These are phyloP conservation scores for Grallaria varia DNA, from an alignment of 2,113 vertebrate genomes.

Conservation along the genomic window DNA sequence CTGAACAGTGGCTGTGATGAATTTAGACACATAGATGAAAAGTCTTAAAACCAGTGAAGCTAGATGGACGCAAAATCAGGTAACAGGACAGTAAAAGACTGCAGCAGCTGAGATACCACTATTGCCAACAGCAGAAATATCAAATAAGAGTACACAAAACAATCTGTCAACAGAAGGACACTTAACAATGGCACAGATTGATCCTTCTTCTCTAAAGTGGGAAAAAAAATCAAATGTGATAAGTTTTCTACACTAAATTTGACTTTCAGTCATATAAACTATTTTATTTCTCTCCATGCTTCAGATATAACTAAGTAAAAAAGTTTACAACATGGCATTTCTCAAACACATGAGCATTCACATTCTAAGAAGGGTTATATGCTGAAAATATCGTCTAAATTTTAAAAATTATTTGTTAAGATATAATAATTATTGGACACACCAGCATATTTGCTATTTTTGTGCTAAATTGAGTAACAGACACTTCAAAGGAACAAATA, in stretches of 20 bases:
- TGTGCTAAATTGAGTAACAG: not conserved
- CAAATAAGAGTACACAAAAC: not conserved
- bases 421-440: not conserved
- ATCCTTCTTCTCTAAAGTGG: not conserved
- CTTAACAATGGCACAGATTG: not conserved
- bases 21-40: not conserved
- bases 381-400: not conserved
- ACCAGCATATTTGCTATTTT: not conserved
- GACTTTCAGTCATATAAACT: not conserved
- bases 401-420: not conserved
- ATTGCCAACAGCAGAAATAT: not conserved
- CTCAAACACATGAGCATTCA: not conserved
- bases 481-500: not conserved
- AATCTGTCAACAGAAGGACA: not conserved
- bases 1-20: not conserved
- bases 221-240: fast-evolving
- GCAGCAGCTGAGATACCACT: not conserved
- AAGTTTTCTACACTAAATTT: not conserved
- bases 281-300: not conserved
- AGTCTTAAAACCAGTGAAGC: not conserved
- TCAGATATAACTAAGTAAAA: not conserved
- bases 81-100: not conserved
- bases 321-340: not conserved
- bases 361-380: not conserved
- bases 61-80: not conserved